Conservation (phyloP, 2,888 invertebrate species). For the Netelia fuscicornis region DNA sequence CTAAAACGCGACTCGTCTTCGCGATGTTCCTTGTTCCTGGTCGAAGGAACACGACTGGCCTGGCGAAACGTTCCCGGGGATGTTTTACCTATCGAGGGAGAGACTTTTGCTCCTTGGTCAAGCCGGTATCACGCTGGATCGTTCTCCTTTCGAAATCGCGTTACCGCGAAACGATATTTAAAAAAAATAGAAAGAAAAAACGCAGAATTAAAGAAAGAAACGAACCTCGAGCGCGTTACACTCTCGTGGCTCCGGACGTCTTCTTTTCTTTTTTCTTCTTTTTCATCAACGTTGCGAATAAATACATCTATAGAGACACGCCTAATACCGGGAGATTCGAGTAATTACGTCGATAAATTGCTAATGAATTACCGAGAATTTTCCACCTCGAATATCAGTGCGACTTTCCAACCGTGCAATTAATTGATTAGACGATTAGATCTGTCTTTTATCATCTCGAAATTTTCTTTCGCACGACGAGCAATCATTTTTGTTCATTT, state of each 20-base stretch:
- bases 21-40: slow-evolving; percentile 23
- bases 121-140: slow-evolving; percentile 58
- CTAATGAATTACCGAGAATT: slow-evolving; percentile 45
- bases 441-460: background rate
- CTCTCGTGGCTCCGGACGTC: slow-evolving; percentile 46
- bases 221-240: slow-evolving; percentile 50
- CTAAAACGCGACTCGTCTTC: slow-evolving; percentile 50
- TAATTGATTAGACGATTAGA: too few relatives aligned
- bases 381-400: background rate
- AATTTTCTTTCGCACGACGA: background rate
- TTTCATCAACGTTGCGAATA: slow-evolving; percentile 11
- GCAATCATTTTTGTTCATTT: background rate
- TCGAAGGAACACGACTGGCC: slow-evolving; percentile 30
- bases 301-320: background rate
- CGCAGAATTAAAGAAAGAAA: slow-evolving; percentile 20
- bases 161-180: slow-evolving; percentile 30
- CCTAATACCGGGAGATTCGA: slow-evolving; percentile 50
- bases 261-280: slow-evolving; percentile 48
- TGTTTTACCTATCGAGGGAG: background rate
- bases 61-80: background rate
- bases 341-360: slow-evolving; percentile 62
- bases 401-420: background rate
- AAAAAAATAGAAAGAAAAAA: slow-evolving; percentile 18
- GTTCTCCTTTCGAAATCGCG: slow-evolving; percentile 67
- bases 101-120: slow-evolving; percentile 29